phyloP scores from a whole-genome alignment of 1,140 invertebrate species.

The Diorhabda elongata region DNA sequence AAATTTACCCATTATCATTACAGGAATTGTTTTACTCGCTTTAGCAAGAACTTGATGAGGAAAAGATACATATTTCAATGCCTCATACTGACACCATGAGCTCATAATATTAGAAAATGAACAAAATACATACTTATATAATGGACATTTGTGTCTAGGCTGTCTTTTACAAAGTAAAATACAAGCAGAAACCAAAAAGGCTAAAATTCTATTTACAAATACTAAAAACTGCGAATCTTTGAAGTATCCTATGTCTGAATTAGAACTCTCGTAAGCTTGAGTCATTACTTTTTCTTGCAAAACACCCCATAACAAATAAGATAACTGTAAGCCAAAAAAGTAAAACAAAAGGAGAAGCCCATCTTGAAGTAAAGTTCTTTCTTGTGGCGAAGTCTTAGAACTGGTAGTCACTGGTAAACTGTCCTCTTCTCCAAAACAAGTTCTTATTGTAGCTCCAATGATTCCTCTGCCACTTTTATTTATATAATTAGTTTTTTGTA shows the following conservation, averaged over 20 bases:
- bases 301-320: constrained; percentile 91
- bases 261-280: constrained; percentile 63
- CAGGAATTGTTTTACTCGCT: constrained; percentile 93
- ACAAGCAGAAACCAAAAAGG: constrained; percentile 68
- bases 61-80: constrained; percentile 96
- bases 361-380: constrained; percentile 53
- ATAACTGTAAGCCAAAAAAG: constrained; percentile 82
- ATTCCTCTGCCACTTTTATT: constrained; percentile 70
- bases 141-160: constrained; percentile 73
- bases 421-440: constrained; percentile 59
- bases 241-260: constrained; percentile 66
- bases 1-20: constrained; percentile 97
- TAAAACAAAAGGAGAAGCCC: constrained; percentile 67
- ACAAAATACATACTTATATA: constrained; percentile 96
- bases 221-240: constrained; percentile 93
- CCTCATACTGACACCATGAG: constrained; percentile 99
- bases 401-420: constrained; percentile 39
- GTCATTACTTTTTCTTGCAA: constrained; percentile 93
- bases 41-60: constrained; percentile 95
- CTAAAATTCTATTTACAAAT: constrained; percentile 87
- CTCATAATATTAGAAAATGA: constrained; percentile 98
- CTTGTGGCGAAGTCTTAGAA: constrained; percentile 31
- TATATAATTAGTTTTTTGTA: constrained; percentile 74
- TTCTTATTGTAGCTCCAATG: constrained; percentile 53
- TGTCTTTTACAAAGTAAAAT: constrained; percentile 58